A percentile compares a stretch with the other conserved stretches of the same genome.
phyloP scores from a whole-genome alignment of 2,113 vertebrate genomes.

The Mobula birostris region DNA sequence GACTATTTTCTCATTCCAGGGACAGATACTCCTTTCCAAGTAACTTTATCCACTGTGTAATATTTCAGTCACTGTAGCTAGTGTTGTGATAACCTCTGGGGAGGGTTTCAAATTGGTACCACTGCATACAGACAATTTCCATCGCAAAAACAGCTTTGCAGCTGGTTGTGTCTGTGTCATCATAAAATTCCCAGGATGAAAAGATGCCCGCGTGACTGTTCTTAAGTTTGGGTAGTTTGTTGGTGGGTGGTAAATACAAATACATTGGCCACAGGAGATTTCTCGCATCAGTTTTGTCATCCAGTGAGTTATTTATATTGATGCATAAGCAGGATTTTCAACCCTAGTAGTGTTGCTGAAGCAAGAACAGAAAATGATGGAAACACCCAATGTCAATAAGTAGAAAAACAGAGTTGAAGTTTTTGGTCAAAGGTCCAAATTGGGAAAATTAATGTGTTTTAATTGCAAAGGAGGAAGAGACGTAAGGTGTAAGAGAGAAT shows the following conservation, averaged over 20 bases:
- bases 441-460: too few species aligned
- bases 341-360: neutral
- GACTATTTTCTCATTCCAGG: neutral
- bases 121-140: neutral
- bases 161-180: neutral
- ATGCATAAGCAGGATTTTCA: neutral
- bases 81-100: neutral
- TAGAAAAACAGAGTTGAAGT: too few species aligned
- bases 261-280: neutral
- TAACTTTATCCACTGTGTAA: constrained; percentile 27
- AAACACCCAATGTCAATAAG: too few species aligned
- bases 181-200: neutral
- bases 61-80: neutral
- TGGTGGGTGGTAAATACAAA: neutral
- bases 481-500: too few species aligned
- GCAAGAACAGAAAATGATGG: too few species aligned
- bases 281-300: neutral
- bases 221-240: neutral
- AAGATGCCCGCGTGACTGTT: neutral
- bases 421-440: too few species aligned
- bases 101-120: neutral
- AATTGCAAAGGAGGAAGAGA: too few species aligned
- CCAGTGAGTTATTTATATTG: neutral
- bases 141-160: neutral
- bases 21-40: neutral